Conservation (phyloP, 2,113 vertebrate species). For the Dicrurus megarhynchus region DNA sequence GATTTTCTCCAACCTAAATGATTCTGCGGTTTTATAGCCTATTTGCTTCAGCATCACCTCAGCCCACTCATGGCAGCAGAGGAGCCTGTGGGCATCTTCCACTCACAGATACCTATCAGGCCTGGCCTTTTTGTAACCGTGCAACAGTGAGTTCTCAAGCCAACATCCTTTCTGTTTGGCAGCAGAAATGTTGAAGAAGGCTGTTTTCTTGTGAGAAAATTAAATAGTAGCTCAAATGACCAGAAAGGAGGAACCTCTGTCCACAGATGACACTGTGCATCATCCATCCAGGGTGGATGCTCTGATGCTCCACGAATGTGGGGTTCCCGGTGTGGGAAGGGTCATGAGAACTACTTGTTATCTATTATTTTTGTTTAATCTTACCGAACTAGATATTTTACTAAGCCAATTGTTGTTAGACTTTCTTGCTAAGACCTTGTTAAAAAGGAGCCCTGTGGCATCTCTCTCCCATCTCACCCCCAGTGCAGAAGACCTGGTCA, state of each 20-base stretch:
- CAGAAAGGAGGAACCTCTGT: neutral
- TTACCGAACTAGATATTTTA: neutral
- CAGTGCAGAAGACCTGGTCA: neutral
- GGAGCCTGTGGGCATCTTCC: neutral
- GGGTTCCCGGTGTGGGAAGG: neutral
- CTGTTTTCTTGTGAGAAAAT: neutral
- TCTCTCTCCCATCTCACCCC: neutral
- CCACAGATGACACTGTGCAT: neutral
- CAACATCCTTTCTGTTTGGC: neutral
- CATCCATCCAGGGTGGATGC: neutral
- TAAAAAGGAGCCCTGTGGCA: neutral
- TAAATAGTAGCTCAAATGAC: neutral
- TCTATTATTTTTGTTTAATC: neutral
- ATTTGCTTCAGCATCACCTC: neutral
- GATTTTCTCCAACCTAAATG: neutral
- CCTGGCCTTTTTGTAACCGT: neutral
- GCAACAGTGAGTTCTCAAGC: neutral
- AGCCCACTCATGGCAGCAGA: neutral
- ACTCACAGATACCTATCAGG: accelerated
- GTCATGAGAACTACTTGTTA: neutral
- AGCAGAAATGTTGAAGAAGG: neutral
- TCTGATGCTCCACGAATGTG: accelerated
- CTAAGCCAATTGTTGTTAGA: neutral
- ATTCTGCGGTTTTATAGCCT: neutral
- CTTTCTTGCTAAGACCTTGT: neutral